Evolutionary conservation across 1,140 invertebrate genomes (phyloP), one percentile per base, ranked within the genome.

Genomic region (Muscidifurax raptorellus): DNA sequence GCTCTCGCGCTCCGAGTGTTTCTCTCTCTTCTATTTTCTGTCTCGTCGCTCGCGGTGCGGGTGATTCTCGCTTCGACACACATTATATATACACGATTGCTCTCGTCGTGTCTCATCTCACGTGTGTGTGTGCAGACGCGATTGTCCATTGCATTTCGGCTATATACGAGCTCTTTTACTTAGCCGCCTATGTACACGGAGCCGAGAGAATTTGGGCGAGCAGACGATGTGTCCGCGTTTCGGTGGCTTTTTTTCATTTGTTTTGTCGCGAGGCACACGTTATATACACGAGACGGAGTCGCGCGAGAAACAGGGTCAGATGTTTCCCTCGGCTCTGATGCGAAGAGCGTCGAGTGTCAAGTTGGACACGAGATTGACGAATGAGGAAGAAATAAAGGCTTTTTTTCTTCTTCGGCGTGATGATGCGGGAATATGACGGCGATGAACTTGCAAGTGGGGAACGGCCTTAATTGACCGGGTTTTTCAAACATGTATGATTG

Each of bases 11-110:
- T 44, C 18, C 25, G 66, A 22, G 79, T 9, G 13, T 22, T 1
- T 80, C 25, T 30, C 36, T 28, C 52, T 6, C 74, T 47, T 83
- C 75, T 83, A 83, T 83, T 83, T 83, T 83, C 82, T 78, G 25
- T 77, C 36, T 83, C 72, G 47, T 28, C 32, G 32, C n/a, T n/a
- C 74, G 18, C 47, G 10, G 28, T n/a, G 72, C 66, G 69, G 40
- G 40, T 72, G 66, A 36, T 7, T 59, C 52, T 59, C 77, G n/a
- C 77, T 36, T 74, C 71, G 71, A 36, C 71, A 74, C 30, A 74
- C 71, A 74, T 74, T 32, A 7, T 59, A 59, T 59, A 59, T 59
- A 59, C n/a, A 59, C n/a, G 9, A 76, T 76, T 76, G 6, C 74
- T 28, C 74, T 22, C n/a, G 4, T 18, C 36, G 13, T 40, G 5